phyloP scores from a whole-genome alignment of 2,113 vertebrate genomes.

The Tor tambroides region DNA sequence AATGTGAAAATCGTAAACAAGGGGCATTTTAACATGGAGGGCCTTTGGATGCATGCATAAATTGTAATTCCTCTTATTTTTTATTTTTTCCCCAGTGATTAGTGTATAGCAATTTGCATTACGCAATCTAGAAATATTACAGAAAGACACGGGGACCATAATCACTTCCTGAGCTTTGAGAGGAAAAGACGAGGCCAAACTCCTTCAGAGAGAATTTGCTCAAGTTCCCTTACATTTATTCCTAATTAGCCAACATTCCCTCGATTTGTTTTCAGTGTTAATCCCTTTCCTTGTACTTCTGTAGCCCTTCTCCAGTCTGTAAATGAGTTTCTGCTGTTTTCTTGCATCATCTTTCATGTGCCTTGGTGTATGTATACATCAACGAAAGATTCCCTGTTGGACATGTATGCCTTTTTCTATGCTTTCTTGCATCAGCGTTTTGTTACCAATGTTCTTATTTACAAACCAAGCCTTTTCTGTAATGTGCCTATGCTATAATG shows the following conservation, averaged over 20 bases:
- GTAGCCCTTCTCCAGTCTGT: slow-evolving; percentile 9
- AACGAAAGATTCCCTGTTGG: slow-evolving; percentile 50
- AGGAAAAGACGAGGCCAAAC: not conserved
- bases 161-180: not conserved
- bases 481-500: slow-evolving; percentile 80
- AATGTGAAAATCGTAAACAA: not conserved
- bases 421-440: slow-evolving; percentile 49
- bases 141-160: not conserved
- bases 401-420: slow-evolving; percentile 54
- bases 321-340: not conserved
- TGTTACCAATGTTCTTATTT: slow-evolving; percentile 69
- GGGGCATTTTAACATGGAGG: not conserved
- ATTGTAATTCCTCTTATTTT: too few species aligned
- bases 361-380: slow-evolving; percentile 60
- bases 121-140: not conserved
- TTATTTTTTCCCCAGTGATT: too few species aligned
- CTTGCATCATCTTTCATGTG: slow-evolving; percentile 61
- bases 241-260: not conserved
- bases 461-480: slow-evolving; percentile 77
- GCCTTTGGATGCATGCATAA: not conserved
- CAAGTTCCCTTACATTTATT: not conserved
- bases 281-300: slow-evolving; percentile 40
- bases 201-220: not conserved
- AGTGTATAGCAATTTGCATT: not conserved
- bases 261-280: slow-evolving; percentile 11